Conservation (phyloP, 2,797 vertebrate species). For the Eptatretus atami region DNA sequence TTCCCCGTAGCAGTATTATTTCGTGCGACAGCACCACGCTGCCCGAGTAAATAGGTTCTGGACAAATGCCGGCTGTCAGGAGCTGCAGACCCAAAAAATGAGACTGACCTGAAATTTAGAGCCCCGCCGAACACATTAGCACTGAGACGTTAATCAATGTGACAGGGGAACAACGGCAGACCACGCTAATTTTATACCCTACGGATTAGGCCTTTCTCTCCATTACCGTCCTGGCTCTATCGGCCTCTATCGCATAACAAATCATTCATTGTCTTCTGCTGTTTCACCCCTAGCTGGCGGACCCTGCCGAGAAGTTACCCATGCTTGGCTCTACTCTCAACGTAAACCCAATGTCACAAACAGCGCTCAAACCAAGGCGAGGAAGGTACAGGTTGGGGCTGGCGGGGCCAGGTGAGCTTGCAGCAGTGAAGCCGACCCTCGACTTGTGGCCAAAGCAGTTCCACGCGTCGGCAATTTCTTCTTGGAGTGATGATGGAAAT, state of each 20-base stretch:
- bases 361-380: too few relatives aligned
- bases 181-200: slow-evolving; percentile 5
- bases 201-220: slow-evolving; percentile 5
- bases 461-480: too few relatives aligned
- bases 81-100: slow-evolving; percentile 5
- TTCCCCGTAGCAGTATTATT: not conserved
- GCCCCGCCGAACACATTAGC: slow-evolving; percentile 5
- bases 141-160: slow-evolving; percentile 3
- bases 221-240: slow-evolving; percentile 1
- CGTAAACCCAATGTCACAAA: too few relatives aligned
- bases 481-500: too few relatives aligned
- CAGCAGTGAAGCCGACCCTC: too few relatives aligned
- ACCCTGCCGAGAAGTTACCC: too few relatives aligned
- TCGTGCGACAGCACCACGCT: too few relatives aligned
- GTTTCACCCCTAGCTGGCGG: not conserved
- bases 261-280: slow-evolving; percentile 1
- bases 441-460: too few relatives aligned
- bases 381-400: too few relatives aligned
- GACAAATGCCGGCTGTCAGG: slow-evolving; percentile 4
- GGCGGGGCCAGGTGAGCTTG: too few relatives aligned
- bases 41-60: slow-evolving; percentile 1
- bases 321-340: too few relatives aligned
- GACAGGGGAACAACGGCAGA: slow-evolving; percentile 4
- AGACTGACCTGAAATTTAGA: slow-evolving; percentile 5
- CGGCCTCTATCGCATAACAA: not conserved